Evolutionary conservation across 2,113 vertebrate genomes (phyloP).

Genomic region (Myiozetetes cayanensis): DNA sequence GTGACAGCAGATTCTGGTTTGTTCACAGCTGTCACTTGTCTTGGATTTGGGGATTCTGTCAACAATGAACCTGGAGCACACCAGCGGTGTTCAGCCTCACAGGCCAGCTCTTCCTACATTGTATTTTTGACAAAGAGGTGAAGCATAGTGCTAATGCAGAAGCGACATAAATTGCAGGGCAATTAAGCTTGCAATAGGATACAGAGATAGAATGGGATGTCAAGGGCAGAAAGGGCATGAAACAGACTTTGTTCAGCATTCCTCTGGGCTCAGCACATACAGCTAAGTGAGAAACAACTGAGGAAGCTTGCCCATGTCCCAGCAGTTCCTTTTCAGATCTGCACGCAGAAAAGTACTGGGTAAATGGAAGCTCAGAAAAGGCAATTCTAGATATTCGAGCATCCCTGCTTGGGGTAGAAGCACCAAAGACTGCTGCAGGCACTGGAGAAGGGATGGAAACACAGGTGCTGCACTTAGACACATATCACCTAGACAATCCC

Average conservation of each 20-base stretch:
- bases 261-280: not conserved
- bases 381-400: not conserved
- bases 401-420: not conserved
- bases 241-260: not conserved
- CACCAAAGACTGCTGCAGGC: not conserved
- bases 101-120: not conserved
- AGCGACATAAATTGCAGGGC: not conserved
- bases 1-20: not conserved
- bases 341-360: not conserved
- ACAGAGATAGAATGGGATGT: not conserved
- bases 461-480: not conserved
- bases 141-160: not conserved
- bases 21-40: not conserved
- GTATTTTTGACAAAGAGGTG: not conserved
- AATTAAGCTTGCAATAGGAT: not conserved
- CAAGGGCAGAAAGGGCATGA: not conserved
- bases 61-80: fast-evolving
- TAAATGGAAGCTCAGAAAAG: not conserved
- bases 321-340: not conserved
- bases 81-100: fast-evolving
- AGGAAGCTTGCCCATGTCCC: not conserved
- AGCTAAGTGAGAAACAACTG: not conserved
- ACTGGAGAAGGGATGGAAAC: fast-evolving
- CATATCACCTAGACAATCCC: not conserved
- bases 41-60: not conserved